Evolutionary conservation across 2,888 invertebrate genomes (phyloP).

Genomic region (Protonemura montana): DNA sequence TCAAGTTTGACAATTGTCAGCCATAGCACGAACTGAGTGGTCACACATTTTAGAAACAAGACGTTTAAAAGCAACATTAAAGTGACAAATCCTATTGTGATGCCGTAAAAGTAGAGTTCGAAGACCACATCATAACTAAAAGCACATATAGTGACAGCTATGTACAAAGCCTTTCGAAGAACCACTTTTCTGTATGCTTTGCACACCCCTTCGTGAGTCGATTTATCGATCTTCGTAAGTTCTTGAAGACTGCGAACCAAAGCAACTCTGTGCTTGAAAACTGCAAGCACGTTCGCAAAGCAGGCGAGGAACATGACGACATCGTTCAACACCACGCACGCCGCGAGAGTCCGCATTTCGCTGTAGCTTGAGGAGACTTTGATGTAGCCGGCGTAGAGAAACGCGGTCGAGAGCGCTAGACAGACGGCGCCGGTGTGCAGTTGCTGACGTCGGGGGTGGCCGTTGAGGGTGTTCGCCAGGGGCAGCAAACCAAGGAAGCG

Average conservation of each 20-base stretch:
- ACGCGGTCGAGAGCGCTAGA: not conserved
- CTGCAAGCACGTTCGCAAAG: not conserved
- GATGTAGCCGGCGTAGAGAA: not conserved
- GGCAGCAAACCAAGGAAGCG: not conserved
- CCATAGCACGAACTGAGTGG: not conserved
- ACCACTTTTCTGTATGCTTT: not conserved
- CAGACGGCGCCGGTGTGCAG: not conserved
- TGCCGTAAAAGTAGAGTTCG: not conserved
- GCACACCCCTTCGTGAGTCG: not conserved
- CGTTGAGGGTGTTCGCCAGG: not conserved
- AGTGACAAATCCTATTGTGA: not conserved
- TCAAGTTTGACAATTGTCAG: not conserved
- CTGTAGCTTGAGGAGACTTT: not conserved
- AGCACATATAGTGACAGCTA: not conserved
- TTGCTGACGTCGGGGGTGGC: not conserved
- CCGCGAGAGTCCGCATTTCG: not conserved
- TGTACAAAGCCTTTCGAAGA: not conserved
- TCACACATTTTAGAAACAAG: not conserved
- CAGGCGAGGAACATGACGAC: not conserved
- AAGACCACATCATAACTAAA: not conserved
- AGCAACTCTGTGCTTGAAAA: too few species aligned
- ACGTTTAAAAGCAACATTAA: not conserved
- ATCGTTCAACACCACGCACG: not conserved
- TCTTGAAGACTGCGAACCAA: not conserved
- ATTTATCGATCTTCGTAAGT: not conserved